Conservation (phyloP, 2,797 vertebrate genomes). For the Sebastes minor region DNA sequence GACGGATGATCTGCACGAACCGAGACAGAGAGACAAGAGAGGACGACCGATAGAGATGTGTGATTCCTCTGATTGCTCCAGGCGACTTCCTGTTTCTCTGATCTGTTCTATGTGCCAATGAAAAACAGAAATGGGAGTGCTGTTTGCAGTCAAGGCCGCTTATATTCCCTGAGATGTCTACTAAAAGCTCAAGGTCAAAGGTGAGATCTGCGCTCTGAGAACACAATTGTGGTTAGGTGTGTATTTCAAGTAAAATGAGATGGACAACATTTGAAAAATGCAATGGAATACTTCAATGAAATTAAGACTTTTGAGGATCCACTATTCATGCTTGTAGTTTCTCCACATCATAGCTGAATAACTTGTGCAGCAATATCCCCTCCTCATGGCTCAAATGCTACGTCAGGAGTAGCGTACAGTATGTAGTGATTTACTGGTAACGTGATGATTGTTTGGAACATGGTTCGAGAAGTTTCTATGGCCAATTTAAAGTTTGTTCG, state of each 20-base stretch:
- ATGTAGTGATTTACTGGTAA: neutral
- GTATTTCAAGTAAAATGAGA: neutral
- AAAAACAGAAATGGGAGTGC: slow-evolving; percentile 34
- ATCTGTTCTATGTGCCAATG: slow-evolving; percentile 19
- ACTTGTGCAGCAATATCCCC: neutral
- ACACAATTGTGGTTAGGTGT: slow-evolving; percentile 3
- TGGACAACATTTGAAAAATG: neutral
- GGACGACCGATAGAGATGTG: slow-evolving; percentile 26
- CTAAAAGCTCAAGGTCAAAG: slow-evolving; percentile 16
- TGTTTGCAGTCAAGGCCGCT: slow-evolving; percentile 6
- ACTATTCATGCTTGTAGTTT: neutral
- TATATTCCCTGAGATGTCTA: slow-evolving; percentile 10
- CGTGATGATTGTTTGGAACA: neutral
- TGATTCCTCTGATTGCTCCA: slow-evolving; percentile 37
- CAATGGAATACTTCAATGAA: neutral
- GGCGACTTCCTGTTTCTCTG: slow-evolving; percentile 42
- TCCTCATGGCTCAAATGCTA: neutral
- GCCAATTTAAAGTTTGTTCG: no score
- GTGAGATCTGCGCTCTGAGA: neutral
- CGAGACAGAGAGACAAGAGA: slow-evolving; percentile 32
- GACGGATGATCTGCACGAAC: slow-evolving; percentile 33
- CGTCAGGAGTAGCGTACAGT: neutral
- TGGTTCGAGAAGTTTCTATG: neutral
- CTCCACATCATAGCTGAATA: neutral
- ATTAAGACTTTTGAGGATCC: neutral